Conservation (phyloP, 1,140 invertebrate genomes). For the Micrasema longulum region DNA sequence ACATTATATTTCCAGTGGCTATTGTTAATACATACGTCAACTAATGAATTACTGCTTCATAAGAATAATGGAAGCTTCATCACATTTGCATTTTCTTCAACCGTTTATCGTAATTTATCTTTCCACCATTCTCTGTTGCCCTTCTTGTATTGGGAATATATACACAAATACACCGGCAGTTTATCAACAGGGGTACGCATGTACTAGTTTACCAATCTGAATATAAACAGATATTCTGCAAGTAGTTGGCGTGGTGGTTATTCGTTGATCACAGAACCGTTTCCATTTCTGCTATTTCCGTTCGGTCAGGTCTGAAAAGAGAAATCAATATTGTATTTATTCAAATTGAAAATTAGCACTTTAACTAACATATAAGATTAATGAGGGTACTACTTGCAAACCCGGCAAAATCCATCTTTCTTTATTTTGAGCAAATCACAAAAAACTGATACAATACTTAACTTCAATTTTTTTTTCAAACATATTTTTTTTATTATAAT, state of each 20-base stretch:
- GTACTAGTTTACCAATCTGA: background rate
- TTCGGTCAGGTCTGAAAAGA: conserved; percentile 70
- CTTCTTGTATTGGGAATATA: background rate
- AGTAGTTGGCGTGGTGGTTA: background rate
- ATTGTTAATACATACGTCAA: background rate
- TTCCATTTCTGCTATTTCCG: conserved; percentile 88
- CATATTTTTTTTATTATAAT: too few species aligned
- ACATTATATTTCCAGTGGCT: background rate
- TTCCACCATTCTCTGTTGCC: background rate
- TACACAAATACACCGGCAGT: too few species aligned
- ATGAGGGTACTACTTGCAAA: too few species aligned
- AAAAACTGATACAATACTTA: too few species aligned
- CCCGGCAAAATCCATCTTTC: too few species aligned
- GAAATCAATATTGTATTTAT: too few species aligned
- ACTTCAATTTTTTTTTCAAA: too few species aligned
- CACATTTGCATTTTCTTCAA: conserved; percentile 15
- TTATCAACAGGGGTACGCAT: too few species aligned
- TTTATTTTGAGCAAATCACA: too few species aligned
- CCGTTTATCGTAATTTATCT: too few species aligned
- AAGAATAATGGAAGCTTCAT: conserved; percentile 49
- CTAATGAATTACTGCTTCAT: conserved; percentile 36
- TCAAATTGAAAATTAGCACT: too few species aligned
- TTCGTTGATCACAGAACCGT: conserved; percentile 81
- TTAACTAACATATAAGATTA: too few species aligned
- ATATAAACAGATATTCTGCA: conserved; percentile 11